Conservation (phyloP, 2,113 vertebrate species). For the Xiphophorus hellerii region DNA sequence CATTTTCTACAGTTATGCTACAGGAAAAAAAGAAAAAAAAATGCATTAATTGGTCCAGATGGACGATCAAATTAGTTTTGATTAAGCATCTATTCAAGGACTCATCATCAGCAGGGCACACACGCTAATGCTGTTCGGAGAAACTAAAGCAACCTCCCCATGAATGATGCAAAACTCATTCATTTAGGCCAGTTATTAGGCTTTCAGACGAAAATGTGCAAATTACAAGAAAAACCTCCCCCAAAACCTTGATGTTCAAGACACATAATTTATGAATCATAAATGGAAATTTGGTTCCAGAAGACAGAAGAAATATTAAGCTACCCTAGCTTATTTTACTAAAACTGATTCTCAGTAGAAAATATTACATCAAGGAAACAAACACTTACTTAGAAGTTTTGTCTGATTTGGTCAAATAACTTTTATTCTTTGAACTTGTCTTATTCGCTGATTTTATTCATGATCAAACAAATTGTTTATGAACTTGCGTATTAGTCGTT, state of each 20-base stretch:
- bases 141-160: conserved; percentile 17
- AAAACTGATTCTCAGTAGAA: background rate
- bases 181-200: conserved; percentile 17
- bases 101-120: background rate
- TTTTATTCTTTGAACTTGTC: too few species aligned
- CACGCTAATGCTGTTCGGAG: conserved; percentile 6
- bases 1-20: conserved; percentile 28
- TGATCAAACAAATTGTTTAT: background rate
- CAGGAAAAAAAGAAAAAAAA: conserved; percentile 34
- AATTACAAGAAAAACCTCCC: background rate
- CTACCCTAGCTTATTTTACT: background rate
- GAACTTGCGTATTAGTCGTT: background rate
- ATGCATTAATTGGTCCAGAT: conserved; percentile 52
- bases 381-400: background rate
- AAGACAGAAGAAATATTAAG: background rate
- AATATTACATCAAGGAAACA: background rate
- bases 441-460: background rate
- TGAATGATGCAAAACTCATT: conserved; percentile 29
- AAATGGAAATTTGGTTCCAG: background rate
- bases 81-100: conserved; percentile 54
- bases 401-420: background rate
- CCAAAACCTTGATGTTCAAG: background rate
- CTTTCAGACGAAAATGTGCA: conserved; percentile 9
- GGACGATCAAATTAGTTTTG: conserved; percentile 35
- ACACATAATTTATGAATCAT: background rate